Evolutionary conservation across 2,888 invertebrate species (phyloP).

Genomic region (Cecidostiba fungosa): DNA sequence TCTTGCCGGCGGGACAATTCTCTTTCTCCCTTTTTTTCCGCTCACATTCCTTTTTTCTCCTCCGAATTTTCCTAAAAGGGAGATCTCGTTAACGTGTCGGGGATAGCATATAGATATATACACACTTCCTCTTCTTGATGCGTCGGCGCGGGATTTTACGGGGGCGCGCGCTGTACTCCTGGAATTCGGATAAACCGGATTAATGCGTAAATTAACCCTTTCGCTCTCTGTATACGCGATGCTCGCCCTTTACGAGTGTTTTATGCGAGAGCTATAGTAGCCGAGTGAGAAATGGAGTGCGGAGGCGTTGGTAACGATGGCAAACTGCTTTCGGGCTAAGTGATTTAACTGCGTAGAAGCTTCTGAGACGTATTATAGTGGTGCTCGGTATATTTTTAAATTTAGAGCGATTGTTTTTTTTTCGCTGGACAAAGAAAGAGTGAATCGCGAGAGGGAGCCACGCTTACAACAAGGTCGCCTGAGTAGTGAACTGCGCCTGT

Average conservation of each 20-base stretch:
- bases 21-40: not conserved
- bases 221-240: not conserved
- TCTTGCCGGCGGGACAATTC: not conserved
- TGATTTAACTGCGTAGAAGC: not conserved
- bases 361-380: not conserved
- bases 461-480: constrained; percentile 66
- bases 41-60: not conserved
- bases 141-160: constrained; percentile 24
- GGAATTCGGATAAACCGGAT: constrained; percentile 43
- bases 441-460: constrained; percentile 65
- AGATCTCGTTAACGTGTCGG: constrained; percentile 25
- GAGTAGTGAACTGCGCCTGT: constrained; percentile 66
- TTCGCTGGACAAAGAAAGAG: constrained; percentile 45
- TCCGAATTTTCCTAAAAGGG: constrained; percentile 40
- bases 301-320: not conserved
- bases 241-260: constrained; percentile 20
- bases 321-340: not conserved
- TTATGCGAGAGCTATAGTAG: not conserved
- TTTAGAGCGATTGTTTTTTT: constrained; percentile 23
- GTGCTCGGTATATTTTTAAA: not conserved
- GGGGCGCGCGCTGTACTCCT: not conserved
- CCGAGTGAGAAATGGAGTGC: not conserved
- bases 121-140: too few species aligned
- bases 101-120: not conserved
- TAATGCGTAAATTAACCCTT: constrained; percentile 40